Evolutionary conservation across 1,140 invertebrate genomes (phyloP).

Genomic region (Ips typographus): DNA sequence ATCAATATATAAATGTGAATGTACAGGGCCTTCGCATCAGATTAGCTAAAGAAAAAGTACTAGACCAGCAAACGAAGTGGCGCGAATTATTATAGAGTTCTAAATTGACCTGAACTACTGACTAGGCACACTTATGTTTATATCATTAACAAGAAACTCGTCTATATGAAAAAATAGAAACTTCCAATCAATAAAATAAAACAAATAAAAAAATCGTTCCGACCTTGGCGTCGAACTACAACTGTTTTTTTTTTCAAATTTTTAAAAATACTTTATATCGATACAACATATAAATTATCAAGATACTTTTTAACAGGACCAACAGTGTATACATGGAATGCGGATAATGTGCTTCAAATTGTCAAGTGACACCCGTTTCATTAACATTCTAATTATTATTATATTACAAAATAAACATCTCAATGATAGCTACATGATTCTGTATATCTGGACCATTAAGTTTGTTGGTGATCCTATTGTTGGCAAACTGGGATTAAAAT

Average conservation of each 20-base stretch:
- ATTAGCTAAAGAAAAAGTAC: constrained; percentile 8
- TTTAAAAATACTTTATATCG: constrained; percentile 51
- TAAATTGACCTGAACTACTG: constrained; percentile 54
- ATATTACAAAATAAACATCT: constrained; percentile 52
- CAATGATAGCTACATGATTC: constrained; percentile 30
- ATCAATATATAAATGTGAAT: constrained; percentile 12
- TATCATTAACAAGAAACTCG: constrained; percentile 55
- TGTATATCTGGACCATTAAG: constrained; percentile 5
- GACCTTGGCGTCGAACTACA: constrained; percentile 39
- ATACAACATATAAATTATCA: constrained; percentile 52
- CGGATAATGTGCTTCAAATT: constrained; percentile 53
- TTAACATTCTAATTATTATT: constrained; percentile 45
- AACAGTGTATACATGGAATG: constrained; percentile 55
- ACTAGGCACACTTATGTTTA: constrained; percentile 55
- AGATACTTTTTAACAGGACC: constrained; percentile 53
- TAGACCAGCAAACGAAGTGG: constrained; percentile 5
- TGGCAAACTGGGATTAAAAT: not conserved
- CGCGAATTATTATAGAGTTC: constrained; percentile 21
- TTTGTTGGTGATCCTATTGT: no score
- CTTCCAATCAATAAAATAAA: constrained; percentile 52
- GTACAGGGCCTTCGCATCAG: not conserved
- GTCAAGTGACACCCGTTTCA: constrained; percentile 48
- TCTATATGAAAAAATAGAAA: constrained; percentile 55
- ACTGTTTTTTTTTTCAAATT: constrained; percentile 49
- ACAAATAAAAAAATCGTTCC: constrained; percentile 38